Evolutionary conservation across 2,113 vertebrate species (phyloP).

Genomic region (Jaculus jaculus): DNA sequence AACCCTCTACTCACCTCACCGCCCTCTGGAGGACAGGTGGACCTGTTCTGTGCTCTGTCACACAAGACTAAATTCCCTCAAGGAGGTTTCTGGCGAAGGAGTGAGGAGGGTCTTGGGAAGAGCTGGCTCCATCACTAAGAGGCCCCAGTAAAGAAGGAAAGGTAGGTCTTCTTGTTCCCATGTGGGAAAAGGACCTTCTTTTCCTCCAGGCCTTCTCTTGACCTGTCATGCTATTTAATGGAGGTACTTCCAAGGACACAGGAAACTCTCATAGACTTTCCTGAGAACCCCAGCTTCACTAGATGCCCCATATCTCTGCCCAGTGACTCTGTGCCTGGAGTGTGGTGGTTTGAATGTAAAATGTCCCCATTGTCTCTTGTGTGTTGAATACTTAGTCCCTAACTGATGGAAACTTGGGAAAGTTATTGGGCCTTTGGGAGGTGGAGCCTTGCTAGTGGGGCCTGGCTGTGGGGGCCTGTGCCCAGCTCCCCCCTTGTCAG

Average conservation of each 20-base stretch:
- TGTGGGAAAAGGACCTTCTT: not conserved
- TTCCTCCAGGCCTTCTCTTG: not conserved
- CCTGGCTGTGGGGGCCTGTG: too few relatives aligned
- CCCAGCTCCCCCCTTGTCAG: too few relatives aligned
- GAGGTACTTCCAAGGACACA: accelerated
- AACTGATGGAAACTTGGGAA: too few relatives aligned
- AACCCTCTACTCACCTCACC: not conserved
- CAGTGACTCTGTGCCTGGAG: not conserved
- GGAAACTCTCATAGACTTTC: not conserved
- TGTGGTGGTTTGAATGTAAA: too few relatives aligned
- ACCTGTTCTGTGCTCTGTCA: not conserved
- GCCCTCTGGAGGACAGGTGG: not conserved
- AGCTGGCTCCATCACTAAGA: not conserved
- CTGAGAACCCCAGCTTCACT: too few relatives aligned
- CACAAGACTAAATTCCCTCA: too few relatives aligned
- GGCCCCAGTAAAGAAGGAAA: not conserved
- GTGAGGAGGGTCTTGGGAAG: not conserved
- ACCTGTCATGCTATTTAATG: not conserved
- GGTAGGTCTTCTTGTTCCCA: not conserved
- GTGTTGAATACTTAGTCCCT: too few relatives aligned
- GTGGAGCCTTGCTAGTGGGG: too few relatives aligned
- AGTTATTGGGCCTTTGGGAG: too few relatives aligned
- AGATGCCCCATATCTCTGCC: not conserved
- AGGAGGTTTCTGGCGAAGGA: accelerated
- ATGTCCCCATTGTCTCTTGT: too few relatives aligned